Base-by-base conservation (phyloP, 2,888 invertebrate species). In the Eudasyphora cyanicolor region DNA sequence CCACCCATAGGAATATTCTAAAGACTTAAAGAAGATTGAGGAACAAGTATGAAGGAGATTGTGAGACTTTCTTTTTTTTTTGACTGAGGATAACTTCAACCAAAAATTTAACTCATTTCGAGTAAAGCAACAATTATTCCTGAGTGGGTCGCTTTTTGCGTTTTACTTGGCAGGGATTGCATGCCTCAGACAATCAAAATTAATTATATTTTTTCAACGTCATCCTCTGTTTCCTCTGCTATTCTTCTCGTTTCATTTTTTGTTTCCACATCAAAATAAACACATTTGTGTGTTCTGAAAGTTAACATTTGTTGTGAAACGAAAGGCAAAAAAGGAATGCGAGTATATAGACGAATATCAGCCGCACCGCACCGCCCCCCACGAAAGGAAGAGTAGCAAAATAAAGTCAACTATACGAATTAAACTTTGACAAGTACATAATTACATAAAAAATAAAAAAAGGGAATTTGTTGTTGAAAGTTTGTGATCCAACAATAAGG, bases 151-250 rank as follows among this genome's bases (percentile, higher is more conserved):
- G 14, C 27, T 6, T 0, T 17, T 64, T 35, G 8, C n/a, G n/a
- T n/a, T n/a, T n/a, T n/a, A n/a, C n/a, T n/a, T n/a, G 60, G 24
- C 5, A 27, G 7, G 7, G 32, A 32, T 54, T 57, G 71, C 71
- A 71, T 71, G 71, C 19, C 21, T 14, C 21, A 38, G 21, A 71
- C 71, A 24, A 71, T 54, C 51, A 54, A 8, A 71, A 71, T 71
- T 71, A 71, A 71, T 71, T 35, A 71, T 35, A 70, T 32, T 49
- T 70, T 51, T 38, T 5, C 7, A n/a, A n/a, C n/a, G n/a, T n/a
- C n/a, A n/a, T n/a, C 27, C 2, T 49, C 4, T 60, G 29, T 60
- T 29, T 45, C 1, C 45, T 45, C n/a, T n/a, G n/a, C n/a, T 8
- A 32, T 32, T 8, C n/a, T 2, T n/a, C 38, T n/a, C 10, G 38